A percentile compares a stretch with the other conserved stretches of the same genome.
These are phyloP conservation scores for Falco concolor DNA, from an alignment of 2,797 vertebrate species.

Conservation along the genomic window DNA sequence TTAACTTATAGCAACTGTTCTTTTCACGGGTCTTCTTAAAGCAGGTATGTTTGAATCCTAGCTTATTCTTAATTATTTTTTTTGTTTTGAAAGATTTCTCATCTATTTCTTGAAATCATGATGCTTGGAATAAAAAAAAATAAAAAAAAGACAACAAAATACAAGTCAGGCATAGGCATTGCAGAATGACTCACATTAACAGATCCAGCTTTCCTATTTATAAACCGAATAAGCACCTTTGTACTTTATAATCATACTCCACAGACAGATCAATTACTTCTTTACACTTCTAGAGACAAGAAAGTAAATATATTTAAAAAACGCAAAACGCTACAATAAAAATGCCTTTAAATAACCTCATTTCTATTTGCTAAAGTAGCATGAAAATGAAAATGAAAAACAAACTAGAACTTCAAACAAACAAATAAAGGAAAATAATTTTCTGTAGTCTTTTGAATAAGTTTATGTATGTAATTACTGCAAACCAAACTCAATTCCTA, in stretches of 20 bases:
- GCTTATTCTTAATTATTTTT: neutral
- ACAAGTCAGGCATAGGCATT: neutral
- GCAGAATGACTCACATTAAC: neutral
- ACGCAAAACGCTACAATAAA: neutral
- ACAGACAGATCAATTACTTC: slow-evolving; percentile 22
- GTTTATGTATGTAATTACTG: neutral
- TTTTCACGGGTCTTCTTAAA: neutral
- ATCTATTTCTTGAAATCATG: neutral
- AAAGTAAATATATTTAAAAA: neutral
- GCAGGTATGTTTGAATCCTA: neutral
- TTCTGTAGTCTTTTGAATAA: neutral
- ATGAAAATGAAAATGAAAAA: neutral
- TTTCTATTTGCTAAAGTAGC: neutral
- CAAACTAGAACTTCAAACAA: neutral
- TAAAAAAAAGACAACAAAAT: neutral
- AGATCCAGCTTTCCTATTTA: neutral
- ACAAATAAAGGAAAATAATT: neutral
- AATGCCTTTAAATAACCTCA: neutral
- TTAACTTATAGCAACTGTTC: neutral
- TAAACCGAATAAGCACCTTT: slow-evolving; percentile 21
- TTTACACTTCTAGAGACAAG: neutral
- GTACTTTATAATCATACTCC: slow-evolving; percentile 10
- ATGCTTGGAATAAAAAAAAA: neutral
- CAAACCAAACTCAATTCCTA: neutral
- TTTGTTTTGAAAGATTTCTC: neutral